A percentile compares a stretch with the other conserved stretches of the same genome.
phyloP scores from a whole-genome alignment of 2,888 invertebrate genomes.

The Dysmachus trigonus region DNA sequence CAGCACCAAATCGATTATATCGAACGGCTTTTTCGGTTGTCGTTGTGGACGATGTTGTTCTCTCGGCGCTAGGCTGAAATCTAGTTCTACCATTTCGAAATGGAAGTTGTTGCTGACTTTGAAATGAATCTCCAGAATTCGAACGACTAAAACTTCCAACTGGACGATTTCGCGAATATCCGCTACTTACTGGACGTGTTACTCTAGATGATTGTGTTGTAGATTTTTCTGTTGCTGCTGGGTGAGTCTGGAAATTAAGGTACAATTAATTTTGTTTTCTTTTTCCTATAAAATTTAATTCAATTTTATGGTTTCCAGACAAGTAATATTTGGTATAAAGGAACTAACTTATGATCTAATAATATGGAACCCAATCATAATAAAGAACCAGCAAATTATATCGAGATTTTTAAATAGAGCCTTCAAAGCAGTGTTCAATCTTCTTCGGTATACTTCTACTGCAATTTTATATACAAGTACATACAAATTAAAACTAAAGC shows the following conservation, averaged over 20 bases:
- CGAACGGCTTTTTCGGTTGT: constrained; percentile 52
- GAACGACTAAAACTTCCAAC: neutral
- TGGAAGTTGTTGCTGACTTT: constrained; percentile 54
- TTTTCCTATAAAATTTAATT: too few species aligned
- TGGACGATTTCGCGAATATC: constrained; percentile 56
- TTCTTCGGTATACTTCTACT: too few species aligned
- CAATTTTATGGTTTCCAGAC: too few species aligned
- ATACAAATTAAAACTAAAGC: too few species aligned
- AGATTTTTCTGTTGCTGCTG: constrained; percentile 18
- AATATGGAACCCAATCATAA: too few species aligned
- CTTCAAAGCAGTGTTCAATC: too few species aligned
- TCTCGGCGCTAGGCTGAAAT: constrained; percentile 57
- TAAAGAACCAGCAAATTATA: too few species aligned
- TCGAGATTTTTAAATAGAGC: too few species aligned
- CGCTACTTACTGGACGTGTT: constrained; percentile 54
- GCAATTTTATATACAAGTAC: too few species aligned
- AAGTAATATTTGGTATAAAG: too few species aligned
- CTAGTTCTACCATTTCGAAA: constrained; percentile 60
- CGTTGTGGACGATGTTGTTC: constrained; percentile 52
- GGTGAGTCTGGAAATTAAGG: constrained; percentile 8
- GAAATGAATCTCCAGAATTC: constrained; percentile 47
- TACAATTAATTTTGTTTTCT: neutral
- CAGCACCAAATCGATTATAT: constrained; percentile 58
- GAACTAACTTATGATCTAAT: too few species aligned
- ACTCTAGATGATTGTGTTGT: constrained; percentile 51